Base-by-base conservation (phyloP, 2,797 vertebrate species). In the Hoplostethus mediterraneus region DNA sequence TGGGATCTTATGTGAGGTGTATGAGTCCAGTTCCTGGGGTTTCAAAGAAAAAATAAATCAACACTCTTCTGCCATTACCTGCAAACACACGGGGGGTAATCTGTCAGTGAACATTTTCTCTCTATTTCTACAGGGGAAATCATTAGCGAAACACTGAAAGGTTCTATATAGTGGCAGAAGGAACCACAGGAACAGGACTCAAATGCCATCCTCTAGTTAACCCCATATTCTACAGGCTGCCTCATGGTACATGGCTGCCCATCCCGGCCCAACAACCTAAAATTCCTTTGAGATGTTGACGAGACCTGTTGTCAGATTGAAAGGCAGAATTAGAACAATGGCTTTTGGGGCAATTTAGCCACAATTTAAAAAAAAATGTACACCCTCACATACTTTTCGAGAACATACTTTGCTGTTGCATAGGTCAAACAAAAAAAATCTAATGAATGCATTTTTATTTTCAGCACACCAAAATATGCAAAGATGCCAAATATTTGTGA, bases 1-100 rank as follows among this genome's bases (percentile, higher is more conserved):
- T 3, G 12, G 42, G 42, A 44, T 44, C 4, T 44, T 51, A 7
- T 71, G 33, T 47, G 5, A 55, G 60, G 14, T 59, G 17, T 47
- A 30, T 28, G 7, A 78, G 25, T 73, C 77, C 8, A 60, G 52
- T 45, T 77, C 53, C 16, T 56, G 21, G 3, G 1, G 53, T 33
- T 55, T 55, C 53, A 13, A n/a, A 55, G 30, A 16, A 49, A 48
- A 16, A 9, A 14, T 14, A 4, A 17, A 21, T 59, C n/a, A 44
- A 67, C 31, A 30, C 42, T 61, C 16, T 45, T 44, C 53, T 67
- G 11, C 57, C 30, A 54, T 68, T 51, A 67, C 48, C 77, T 63
- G 48, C 17, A 51, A 78, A 72, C 76, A 76, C 52, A 58, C 31
- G 57, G 44, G 67, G 49, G n/a, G 52, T 80, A 67, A 89, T 82